Conservation (phyloP, 2,113 vertebrate genomes). For the Accipiter cooperii region DNA sequence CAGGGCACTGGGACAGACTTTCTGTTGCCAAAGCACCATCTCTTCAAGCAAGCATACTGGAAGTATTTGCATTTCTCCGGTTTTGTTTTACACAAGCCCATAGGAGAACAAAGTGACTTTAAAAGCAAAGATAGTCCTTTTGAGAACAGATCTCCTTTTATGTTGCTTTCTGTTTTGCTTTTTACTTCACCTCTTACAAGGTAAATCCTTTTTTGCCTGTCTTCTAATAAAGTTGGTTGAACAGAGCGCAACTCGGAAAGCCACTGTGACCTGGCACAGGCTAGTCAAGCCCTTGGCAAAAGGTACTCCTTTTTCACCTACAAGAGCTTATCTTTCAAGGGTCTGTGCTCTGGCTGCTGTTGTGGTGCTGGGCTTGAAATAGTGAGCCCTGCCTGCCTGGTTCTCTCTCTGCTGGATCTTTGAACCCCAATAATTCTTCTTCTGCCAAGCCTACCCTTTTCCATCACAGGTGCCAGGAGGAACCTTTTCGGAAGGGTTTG, state of each 20-base stretch:
- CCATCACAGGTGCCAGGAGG: not conserved
- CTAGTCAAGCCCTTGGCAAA: not conserved
- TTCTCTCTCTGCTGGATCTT: not conserved
- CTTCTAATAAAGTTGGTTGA: not conserved
- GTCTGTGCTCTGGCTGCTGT: not conserved
- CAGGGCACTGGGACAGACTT: not conserved
- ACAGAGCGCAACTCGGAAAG: fast-evolving
- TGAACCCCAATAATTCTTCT: not conserved
- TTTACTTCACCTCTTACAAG: not conserved
- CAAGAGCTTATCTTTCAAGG: not conserved
- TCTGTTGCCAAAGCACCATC: not conserved
- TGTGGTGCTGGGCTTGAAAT: not conserved
- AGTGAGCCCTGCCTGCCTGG: not conserved
- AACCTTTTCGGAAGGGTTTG: not conserved
- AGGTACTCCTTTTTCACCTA: not conserved
- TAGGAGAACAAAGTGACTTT: not conserved
- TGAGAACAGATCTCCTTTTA: not conserved
- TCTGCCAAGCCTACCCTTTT: not conserved
- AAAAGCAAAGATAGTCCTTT: not conserved
- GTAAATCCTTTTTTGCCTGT: not conserved
- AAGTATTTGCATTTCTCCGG: not conserved
- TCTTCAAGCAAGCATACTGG: not conserved
- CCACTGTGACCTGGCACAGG: not conserved
- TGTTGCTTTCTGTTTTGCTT: not conserved
- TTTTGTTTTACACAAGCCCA: not conserved